Conservation (phyloP, 2,888 invertebrate genomes). For the Phalangium opilio region DNA sequence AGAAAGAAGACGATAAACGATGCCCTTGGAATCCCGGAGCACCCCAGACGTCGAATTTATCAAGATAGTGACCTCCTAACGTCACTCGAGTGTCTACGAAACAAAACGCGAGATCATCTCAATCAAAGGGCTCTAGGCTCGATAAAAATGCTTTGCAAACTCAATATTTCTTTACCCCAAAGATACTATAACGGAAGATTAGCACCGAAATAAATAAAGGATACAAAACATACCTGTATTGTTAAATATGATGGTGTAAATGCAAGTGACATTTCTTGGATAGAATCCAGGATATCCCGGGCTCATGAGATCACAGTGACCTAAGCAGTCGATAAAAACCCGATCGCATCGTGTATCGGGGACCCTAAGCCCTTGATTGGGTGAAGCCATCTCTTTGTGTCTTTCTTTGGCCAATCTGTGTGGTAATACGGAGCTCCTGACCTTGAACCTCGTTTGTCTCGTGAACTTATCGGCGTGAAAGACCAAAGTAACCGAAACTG, state of each 20-base stretch:
- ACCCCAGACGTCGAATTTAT: constrained; percentile 16
- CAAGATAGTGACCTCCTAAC: constrained; percentile 14
- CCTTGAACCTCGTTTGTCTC: constrained; percentile 7
- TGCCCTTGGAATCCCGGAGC: constrained; percentile 7
- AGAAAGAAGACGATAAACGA: constrained; percentile 8
- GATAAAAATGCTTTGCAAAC: too few relatives aligned
- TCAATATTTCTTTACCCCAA: too few relatives aligned
- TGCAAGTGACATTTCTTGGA: constrained; percentile 14
- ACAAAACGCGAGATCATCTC: too few relatives aligned
- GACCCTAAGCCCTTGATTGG: constrained; percentile 7
- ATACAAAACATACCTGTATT: neutral
- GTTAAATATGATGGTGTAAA: constrained; percentile 11
- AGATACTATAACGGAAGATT: too few relatives aligned
- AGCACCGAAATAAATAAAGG: too few relatives aligned
- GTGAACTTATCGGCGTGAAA: constrained; percentile 11
- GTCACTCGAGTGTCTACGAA: constrained; percentile 4
- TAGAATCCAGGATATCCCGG: constrained; percentile 15
- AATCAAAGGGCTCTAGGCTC: too few relatives aligned
- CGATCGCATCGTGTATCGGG: constrained; percentile 13
- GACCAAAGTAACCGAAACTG: constrained; percentile 9
- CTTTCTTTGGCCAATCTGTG: constrained; percentile 12
- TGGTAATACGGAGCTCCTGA: constrained; percentile 10
- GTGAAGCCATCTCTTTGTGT: constrained; percentile 9
- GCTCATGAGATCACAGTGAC: constrained; percentile 12
- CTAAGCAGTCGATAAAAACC: constrained; percentile 10